Conservation (phyloP, 2,797 vertebrate species). For the Rhinoraja longicauda region DNA sequence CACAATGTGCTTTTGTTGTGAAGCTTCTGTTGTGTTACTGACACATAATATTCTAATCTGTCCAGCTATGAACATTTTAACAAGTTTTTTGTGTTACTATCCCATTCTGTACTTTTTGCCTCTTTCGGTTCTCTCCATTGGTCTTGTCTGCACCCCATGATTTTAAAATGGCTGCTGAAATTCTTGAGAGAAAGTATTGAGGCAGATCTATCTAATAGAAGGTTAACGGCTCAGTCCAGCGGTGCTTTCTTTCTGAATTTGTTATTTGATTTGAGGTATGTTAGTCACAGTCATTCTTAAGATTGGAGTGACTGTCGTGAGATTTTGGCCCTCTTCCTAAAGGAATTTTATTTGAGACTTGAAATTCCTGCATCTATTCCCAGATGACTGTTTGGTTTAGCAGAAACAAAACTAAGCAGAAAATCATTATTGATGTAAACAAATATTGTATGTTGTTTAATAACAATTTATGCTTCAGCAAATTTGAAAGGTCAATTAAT, state of each 20-base stretch:
- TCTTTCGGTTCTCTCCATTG: neutral
- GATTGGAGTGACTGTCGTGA: neutral
- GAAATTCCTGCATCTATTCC: neutral
- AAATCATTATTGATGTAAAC: neutral
- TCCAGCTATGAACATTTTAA: neutral
- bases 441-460: neutral
- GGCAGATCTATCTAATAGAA: neutral
- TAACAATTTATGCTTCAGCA: neutral
- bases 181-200: neutral
- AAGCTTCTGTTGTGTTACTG: neutral
- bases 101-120: neutral
- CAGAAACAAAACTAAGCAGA: neutral
- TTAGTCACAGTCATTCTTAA: neutral
- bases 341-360: constrained; percentile 10
- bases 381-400: neutral
- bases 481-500: neutral
- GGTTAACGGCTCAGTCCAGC: neutral
- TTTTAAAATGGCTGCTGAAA: constrained; percentile 10
- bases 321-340: neutral
- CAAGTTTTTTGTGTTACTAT: neutral
- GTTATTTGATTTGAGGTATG: neutral
- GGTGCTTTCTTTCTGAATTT: neutral
- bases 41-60: neutral
- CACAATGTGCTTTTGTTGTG: neutral
- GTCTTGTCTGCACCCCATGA: neutral